phyloP scores from a whole-genome alignment of 2,113 vertebrate genomes.

The Todiramphus saurophagus region DNA sequence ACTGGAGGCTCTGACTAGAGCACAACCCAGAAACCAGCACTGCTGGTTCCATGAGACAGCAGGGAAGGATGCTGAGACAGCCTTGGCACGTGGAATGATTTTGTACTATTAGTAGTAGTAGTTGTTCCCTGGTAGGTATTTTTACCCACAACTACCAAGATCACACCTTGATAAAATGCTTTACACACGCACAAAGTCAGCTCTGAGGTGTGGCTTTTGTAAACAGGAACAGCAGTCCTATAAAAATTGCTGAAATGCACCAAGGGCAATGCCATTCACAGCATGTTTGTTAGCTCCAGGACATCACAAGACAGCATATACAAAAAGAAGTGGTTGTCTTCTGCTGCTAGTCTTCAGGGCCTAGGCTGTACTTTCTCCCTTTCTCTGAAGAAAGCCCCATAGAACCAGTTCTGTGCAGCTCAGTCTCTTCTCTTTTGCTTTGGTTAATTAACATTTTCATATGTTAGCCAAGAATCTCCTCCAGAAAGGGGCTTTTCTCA shows the following conservation, averaged over 20 bases:
- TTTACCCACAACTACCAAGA: background rate
- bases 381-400: background rate
- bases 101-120: background rate
- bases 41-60: background rate
- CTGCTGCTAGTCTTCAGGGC: background rate
- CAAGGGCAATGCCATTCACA: background rate
- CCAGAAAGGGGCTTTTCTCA: background rate
- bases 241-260: background rate
- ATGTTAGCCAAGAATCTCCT: background rate
- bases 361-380: background rate
- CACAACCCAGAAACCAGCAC: background rate
- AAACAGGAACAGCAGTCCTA: background rate
- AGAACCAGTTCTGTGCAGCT: background rate
- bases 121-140: rapidly evolving
- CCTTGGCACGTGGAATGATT: background rate
- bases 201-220: background rate
- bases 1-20: background rate
- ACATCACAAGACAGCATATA: background rate
- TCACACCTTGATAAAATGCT: background rate
- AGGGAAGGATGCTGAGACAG: background rate
- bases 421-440: background rate
- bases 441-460: background rate
- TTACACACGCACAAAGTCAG: background rate
- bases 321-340: background rate
- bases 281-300: background rate